Evolutionary conservation across 2,888 invertebrate genomes (phyloP), one percentile per base, ranked within the genome.

Genomic region (Timema cristinae): DNA sequence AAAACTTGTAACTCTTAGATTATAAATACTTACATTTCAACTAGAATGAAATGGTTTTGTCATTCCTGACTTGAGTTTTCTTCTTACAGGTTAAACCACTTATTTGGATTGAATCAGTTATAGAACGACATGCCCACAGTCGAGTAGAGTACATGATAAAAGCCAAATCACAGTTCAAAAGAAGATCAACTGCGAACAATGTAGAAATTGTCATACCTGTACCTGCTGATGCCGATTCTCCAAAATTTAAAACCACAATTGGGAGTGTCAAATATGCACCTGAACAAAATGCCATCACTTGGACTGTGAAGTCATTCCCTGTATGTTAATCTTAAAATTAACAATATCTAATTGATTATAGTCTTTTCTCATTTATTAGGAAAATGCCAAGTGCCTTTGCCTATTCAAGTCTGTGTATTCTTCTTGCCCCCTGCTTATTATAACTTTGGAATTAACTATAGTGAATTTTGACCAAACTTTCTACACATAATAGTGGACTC

Each of bases 101-200:
- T 75, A 97, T 98, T 80, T 98, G 98, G 98, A 98, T 99, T 74
- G 98, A 99, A 82, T 97, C 98, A 7, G 96, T 97, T 4, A 98
- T 98, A 79, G 98, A 98, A 81, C 89, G 97, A 47, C 97, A 98
- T 84, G 95, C 93, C 11, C 98, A 98, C 82, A 97, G 97, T 72
- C 87, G 98, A 75, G 97, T 99, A 10, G 98, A 98, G 80, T 98
- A 97, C 82, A 98, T 98, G 97, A 96, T 98, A 72, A 98, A 98
- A 84, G 98, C 98, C 0, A 96, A 98, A 83, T 97, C 97, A 50
- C 98, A 98, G 83, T 99, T 98, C 82, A 98, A 98, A 81, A 87
- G 98, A 52, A 88, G 98, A 67, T 98, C 98, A 0, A 98, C 98
- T 0, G 98, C 98, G 0, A 99, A 99, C 81, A 98, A 98, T 84